Base-by-base conservation (phyloP, 2,797 vertebrate genomes). In the Sebastes itinus region DNA sequence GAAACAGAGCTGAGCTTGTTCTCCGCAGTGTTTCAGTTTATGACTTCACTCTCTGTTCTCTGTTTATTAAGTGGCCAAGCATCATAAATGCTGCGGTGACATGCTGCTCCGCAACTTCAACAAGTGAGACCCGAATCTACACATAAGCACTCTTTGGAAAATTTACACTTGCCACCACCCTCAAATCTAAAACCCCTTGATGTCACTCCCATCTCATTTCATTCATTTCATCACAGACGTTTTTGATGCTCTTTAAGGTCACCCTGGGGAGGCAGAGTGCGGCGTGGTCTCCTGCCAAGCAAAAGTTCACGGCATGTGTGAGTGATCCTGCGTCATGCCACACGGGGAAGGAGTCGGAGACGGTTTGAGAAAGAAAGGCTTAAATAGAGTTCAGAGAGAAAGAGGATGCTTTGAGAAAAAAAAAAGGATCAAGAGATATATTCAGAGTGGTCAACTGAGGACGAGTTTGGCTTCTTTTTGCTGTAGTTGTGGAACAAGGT, bases 1-100 rank as follows among this genome's bases (percentile, higher is more conserved):
- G 63, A 72, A 78, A 92, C 90, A 92, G 83, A 89, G 83, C 72
- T 3, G 42, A 56, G 78, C 81, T 88, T 92, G 87, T 91, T 89
- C 80, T 77, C 63, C 52, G 82, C 72, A 2, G 66, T 49, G 38
- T 62, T 71, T 54, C 56, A 49, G 9, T 58, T 59, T 8, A 59
- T 59, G 68, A 38, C 55, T 71, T 59, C 32, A 42, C 68, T 75
- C 81, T 76, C 81, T 76, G 85, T 82, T 82, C 78, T 77, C 59
- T 27, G 65, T 84, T 82, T 72, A 81, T 87, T 81, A 77, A 87
- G 83, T 33, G 67, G 78, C 88, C 75, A 70, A 72, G 72, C 22
- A 14, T 83, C 88, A 87, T 88, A 87, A 93, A 86, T 60, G 81
- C 82, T 60, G 55, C 22, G 60, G 78, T 84, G 79, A 80, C 81